phyloP scores from a whole-genome alignment of 2,113 vertebrate genomes.

The Lates calcarifer region DNA sequence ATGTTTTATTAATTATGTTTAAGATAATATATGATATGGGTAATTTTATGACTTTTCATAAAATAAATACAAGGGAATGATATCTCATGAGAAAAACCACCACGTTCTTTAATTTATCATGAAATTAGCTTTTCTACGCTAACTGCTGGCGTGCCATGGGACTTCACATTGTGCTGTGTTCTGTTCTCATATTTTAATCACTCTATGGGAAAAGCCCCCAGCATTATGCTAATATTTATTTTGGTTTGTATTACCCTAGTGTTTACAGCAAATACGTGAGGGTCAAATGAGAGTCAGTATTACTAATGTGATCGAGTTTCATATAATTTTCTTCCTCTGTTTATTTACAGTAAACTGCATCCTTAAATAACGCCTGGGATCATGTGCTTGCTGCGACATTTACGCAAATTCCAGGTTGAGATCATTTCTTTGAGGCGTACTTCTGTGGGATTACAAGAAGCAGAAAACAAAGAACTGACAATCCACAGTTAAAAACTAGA shows the following conservation, averaged over 20 bases:
- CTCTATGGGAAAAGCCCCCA: slow-evolving; percentile 78
- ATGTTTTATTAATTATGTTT: slow-evolving; percentile 86
- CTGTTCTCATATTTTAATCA: slow-evolving; percentile 82
- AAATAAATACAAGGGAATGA: slow-evolving; percentile 72
- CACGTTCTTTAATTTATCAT: slow-evolving; percentile 81
- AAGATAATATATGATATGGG: slow-evolving; percentile 78
- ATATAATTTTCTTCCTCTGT: slow-evolving; percentile 60
- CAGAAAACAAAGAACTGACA: slow-evolving; percentile 15
- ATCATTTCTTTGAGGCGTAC: neutral
- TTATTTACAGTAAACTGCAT: slow-evolving; percentile 68
- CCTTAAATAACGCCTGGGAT: slow-evolving; percentile 46
- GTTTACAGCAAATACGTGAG: slow-evolving; percentile 75
- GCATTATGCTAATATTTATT: slow-evolving; percentile 85
- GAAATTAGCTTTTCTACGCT: slow-evolving; percentile 78
- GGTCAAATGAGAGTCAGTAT: slow-evolving; percentile 80
- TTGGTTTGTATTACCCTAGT: slow-evolving; percentile 77
- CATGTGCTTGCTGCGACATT: slow-evolving; percentile 17
- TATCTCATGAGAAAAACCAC: slow-evolving; percentile 71
- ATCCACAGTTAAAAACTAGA: slow-evolving; percentile 23
- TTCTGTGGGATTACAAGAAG: slow-evolving; percentile 10
- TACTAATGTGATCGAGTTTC: slow-evolving; percentile 73
- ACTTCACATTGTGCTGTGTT: slow-evolving; percentile 72
- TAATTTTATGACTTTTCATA: slow-evolving; percentile 80
- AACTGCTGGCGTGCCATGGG: slow-evolving; percentile 71
- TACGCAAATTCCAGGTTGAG: slow-evolving; percentile 28